These are phyloP conservation scores for Dipus sagitta DNA, from an alignment of 2,797 vertebrate genomes.

Conservation along the genomic window DNA sequence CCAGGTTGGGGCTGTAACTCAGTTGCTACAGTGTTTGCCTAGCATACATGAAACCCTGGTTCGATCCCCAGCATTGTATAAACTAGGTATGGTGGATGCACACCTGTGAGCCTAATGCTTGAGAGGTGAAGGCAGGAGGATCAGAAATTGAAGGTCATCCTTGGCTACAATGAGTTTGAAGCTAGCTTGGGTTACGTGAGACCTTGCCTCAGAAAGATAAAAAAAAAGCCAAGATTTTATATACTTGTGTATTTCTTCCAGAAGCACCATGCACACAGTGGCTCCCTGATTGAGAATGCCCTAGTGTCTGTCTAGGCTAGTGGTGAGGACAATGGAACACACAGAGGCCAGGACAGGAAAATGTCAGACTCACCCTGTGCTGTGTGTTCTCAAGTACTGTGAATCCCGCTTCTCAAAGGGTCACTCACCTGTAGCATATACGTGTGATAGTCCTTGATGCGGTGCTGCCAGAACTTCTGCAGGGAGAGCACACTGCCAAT, in stretches of 20 bases:
- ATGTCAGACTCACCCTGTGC: neutral
- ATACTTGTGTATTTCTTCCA: neutral
- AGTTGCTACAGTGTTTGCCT: too few relatives aligned
- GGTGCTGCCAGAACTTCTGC: slow-evolving; percentile 98
- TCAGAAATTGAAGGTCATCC: too few relatives aligned
- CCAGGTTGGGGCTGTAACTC: too few relatives aligned
- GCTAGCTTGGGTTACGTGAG: too few relatives aligned
- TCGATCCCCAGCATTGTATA: too few relatives aligned
- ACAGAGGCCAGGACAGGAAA: neutral
- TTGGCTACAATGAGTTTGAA: too few relatives aligned
- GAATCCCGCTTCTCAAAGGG: neutral
- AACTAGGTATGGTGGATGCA: too few relatives aligned
- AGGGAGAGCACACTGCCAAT: slow-evolving; percentile 96
- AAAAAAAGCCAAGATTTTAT: neutral
- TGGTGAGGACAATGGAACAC: neutral
- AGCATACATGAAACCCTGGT: too few relatives aligned
- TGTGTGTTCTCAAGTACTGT: neutral
- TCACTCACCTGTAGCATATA: slow-evolving; percentile 96
- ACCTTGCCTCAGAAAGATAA: too few relatives aligned
- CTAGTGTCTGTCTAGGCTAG: neutral
- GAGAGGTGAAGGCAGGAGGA: too few relatives aligned
- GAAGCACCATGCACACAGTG: neutral
- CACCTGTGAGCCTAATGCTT: too few relatives aligned
- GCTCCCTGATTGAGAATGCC: neutral
- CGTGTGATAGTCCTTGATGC: slow-evolving; percentile 98